Evolutionary conservation across 2,797 vertebrate genomes (phyloP).

Genomic region (Semotilus atromaculatus): DNA sequence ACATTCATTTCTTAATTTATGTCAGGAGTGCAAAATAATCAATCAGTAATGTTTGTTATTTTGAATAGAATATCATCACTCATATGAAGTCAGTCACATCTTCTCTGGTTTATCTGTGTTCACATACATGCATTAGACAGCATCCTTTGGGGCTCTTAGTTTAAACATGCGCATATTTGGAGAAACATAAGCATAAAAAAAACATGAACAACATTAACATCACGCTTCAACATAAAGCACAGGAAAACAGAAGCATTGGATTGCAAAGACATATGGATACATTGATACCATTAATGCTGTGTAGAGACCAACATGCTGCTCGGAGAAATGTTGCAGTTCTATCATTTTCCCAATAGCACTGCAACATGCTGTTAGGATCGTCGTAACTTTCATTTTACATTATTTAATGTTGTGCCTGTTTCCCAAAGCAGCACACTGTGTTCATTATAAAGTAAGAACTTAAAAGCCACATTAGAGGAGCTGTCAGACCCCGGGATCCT

Average conservation of each 20-base stretch:
- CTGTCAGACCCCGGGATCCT: conserved; percentile 24
- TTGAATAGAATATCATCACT: too few relatives aligned
- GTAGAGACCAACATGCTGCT: conserved; percentile 31
- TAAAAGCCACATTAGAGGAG: conserved; percentile 43
- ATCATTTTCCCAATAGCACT: conserved; percentile 21
- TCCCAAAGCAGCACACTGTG: conserved; percentile 29
- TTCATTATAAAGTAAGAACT: conserved; percentile 41
- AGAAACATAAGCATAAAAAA: too few relatives aligned
- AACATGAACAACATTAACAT: too few relatives aligned
- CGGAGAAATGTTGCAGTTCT: conserved; percentile 31
- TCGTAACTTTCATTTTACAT: conserved; percentile 31
- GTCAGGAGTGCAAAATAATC: too few relatives aligned
- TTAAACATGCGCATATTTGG: too few relatives aligned
- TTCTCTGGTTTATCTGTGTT: too few relatives aligned
- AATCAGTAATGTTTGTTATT: too few relatives aligned
- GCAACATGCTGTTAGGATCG: conserved; percentile 10
- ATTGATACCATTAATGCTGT: conserved; percentile 6
- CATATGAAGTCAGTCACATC: too few relatives aligned
- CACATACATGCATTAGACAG: too few relatives aligned
- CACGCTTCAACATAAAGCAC: too few relatives aligned
- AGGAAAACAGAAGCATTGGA: neutral
- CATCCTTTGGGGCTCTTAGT: too few relatives aligned
- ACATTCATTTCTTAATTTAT: too few relatives aligned
- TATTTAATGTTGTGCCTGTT: conserved; percentile 24
- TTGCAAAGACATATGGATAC: conserved; percentile 6